Evolutionary conservation across 2,888 invertebrate genomes (phyloP).

Genomic region (Drosophila subsilvestris): DNA sequence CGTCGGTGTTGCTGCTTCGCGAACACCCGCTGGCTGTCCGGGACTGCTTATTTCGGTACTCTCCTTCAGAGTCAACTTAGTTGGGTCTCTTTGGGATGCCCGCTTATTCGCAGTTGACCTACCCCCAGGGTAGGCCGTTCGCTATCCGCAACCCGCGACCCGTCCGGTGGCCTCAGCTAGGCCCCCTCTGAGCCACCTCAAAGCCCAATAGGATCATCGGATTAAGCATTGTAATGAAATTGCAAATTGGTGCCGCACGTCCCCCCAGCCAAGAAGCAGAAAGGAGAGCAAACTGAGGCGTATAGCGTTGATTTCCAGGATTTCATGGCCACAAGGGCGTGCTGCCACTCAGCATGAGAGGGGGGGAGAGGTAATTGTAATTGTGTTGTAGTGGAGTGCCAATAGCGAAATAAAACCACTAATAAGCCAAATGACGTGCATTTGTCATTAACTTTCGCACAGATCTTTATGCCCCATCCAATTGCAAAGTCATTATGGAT

Average conservation of each 20-base stretch:
- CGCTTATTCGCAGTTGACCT: too few species aligned
- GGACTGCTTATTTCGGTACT: too few species aligned
- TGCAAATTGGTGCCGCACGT: conserved; percentile 71
- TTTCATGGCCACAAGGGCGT: conserved; percentile 64
- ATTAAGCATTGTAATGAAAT: conserved; percentile 81
- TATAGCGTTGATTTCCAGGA: conserved; percentile 62
- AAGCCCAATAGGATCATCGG: too few species aligned
- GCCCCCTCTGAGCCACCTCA: too few species aligned
- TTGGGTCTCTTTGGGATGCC: too few species aligned
- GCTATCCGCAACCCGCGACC: too few species aligned
- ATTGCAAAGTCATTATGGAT: conserved; percentile 3
- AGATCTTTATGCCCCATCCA: conserved; percentile 4
- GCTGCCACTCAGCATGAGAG: not conserved
- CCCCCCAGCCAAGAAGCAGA: conserved; percentile 33
- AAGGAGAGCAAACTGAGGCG: conserved; percentile 8
- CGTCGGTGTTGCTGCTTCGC: too few species aligned
- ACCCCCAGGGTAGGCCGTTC: too few species aligned
- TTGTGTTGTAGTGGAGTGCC: conserved; percentile 77
- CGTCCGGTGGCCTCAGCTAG: too few species aligned
- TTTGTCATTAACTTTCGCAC: conserved; percentile 56
- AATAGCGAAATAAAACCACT: conserved; percentile 72
- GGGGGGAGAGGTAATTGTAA: conserved; percentile 30
- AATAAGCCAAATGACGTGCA: conserved; percentile 77
- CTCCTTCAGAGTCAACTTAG: too few species aligned
- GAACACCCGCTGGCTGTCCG: too few species aligned